These are phyloP conservation scores for Thrips palmi DNA, from an alignment of 1,140 invertebrate genomes.

Conservation along the genomic window DNA sequence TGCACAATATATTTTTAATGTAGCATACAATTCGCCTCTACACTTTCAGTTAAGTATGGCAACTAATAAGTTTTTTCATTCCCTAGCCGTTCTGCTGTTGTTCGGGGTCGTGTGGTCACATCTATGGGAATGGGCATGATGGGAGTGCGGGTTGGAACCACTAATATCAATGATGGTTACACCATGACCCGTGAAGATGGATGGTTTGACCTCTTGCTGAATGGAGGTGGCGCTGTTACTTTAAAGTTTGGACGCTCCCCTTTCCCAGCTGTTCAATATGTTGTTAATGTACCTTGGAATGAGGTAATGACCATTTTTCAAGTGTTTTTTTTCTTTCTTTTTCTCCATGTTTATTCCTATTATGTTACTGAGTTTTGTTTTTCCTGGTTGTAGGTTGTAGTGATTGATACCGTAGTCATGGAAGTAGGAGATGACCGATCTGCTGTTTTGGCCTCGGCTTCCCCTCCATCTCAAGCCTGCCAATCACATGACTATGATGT, in stretches of 20 bases:
- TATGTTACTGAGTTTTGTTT: constrained; percentile 8
- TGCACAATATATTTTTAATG: no score
- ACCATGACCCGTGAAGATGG: constrained; percentile 80
- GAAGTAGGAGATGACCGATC: constrained; percentile 61
- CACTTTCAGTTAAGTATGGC: no score
- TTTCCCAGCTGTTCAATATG: constrained; percentile 73
- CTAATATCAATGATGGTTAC: constrained; percentile 77
- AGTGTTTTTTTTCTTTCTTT: neutral
- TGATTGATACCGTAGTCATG: constrained; percentile 75
- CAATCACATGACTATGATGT: constrained; percentile 78
- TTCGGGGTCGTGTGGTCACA: constrained; percentile 82
- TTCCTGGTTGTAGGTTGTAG: constrained; percentile 44
- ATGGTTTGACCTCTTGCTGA: constrained; percentile 93
- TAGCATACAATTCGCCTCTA: no score
- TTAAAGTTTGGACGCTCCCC: constrained; percentile 85
- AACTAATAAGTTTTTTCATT: constrained; percentile 14
- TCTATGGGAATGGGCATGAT: constrained; percentile 78
- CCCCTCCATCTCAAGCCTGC: constrained; percentile 52
- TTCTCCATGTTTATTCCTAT: neutral
- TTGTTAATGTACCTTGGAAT: constrained; percentile 93
- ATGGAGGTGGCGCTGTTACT: constrained; percentile 89
- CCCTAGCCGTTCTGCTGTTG: constrained; percentile 83
- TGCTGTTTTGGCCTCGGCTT: constrained; percentile 19
- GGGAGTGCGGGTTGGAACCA: constrained; percentile 83
- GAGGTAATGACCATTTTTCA: constrained; percentile 38